Evolutionary conservation across 2,113 vertebrate genomes (phyloP), one percentile per base, ranked within the genome.

Genomic region (Cyrtonyx montezumae): DNA sequence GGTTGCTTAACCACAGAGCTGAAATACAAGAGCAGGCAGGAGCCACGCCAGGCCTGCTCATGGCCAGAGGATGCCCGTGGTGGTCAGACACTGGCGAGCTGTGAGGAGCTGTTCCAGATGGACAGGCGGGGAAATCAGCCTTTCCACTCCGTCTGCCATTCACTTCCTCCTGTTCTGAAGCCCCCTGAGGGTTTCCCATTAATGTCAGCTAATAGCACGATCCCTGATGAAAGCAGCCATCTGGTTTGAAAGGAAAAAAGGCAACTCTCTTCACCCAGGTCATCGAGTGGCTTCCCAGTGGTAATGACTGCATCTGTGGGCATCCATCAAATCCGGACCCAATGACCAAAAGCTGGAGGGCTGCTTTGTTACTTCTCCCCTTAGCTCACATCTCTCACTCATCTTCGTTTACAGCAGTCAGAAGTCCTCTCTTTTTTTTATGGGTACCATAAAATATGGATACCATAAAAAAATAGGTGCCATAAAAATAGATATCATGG

Each of bases 261-360:
- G 45, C 62, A 81, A 53, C 37, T 53, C 1, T 0, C 62, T 53
- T 32, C 69, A 48, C 43, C 46, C 19, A 32, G 11, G 49, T 26
- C 79, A 67, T 13, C 1, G 3, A 75, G 55, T 1, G 1, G 15
- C 55, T 85, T 74, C 11, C 48, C 3, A 1, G 3, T 1, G 0
- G 22, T 70, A 56, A 18, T 15, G 37, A 28, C 48, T 65, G 32
- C 9, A 2, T 37, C 65, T 42, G 51, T n/a, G 32, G 30, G 63
- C 48, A 43, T n/a, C 37, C 37, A 32, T 80, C 66, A 55, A 34
- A 61, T 13, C 61, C 8, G 37, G 68, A 74, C 9, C 26, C 32
- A 15, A 19, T 40, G 34, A 43, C 17, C 10, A 28, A 36, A 10
- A 74, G 37, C 28, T 49, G 19, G 77, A 58, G 14, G 22, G 34